phyloP scores from a whole-genome alignment of 2,113 vertebrate species.

The Thalassarche chlororhynchos region DNA sequence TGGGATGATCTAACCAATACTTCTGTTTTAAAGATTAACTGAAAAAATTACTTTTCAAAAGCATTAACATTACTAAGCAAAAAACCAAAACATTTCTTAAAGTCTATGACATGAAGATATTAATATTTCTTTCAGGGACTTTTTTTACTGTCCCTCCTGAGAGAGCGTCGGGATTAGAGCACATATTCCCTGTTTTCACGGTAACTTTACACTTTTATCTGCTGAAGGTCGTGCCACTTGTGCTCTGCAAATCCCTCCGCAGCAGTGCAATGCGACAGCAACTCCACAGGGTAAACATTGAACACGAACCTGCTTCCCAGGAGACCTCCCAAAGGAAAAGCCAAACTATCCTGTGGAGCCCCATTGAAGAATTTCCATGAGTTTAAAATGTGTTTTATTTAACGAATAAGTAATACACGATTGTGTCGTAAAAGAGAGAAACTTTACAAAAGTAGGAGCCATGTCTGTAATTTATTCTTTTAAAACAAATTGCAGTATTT shows the following conservation, averaged over 20 bases:
- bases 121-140: background rate
- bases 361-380: background rate
- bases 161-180: background rate
- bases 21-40: background rate
- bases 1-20: background rate
- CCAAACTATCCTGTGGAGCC: background rate
- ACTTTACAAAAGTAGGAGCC: background rate
- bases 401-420: background rate
- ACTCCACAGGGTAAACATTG: background rate
- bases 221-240: accelerated
- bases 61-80: background rate
- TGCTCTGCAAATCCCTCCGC: background rate
- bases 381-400: background rate
- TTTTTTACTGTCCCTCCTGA: background rate
- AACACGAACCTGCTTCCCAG: background rate
- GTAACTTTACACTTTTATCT: background rate
- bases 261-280: background rate
- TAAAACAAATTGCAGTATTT: background rate
- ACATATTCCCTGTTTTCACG: background rate
- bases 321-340: background rate
- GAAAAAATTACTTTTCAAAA: background rate
- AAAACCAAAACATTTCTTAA: background rate
- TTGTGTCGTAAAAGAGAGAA: background rate
- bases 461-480: background rate
- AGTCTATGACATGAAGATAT: background rate